phyloP scores from a whole-genome alignment of 2,888 invertebrate species.

The Patella depressa region DNA sequence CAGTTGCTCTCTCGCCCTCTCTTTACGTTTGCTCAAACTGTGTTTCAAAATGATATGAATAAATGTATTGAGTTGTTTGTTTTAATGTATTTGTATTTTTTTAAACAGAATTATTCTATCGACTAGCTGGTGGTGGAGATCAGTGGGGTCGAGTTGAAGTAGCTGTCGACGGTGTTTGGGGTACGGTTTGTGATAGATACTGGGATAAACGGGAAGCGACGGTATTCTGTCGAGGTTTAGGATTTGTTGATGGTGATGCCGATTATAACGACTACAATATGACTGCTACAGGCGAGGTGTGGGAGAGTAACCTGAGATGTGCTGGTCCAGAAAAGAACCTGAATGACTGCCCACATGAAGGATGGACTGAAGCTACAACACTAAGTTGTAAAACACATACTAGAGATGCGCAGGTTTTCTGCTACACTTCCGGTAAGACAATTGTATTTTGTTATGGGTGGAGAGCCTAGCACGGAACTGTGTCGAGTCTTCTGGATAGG shows the following conservation, averaged over 20 bases:
- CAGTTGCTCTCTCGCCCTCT: too few species aligned
- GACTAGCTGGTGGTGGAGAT: constrained; percentile 46
- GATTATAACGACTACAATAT: constrained; percentile 25
- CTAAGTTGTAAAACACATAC: constrained; percentile 46
- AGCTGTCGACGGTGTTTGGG: constrained; percentile 79
- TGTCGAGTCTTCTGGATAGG: too few species aligned
- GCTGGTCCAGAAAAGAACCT: constrained; percentile 49
- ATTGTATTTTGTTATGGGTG: too few species aligned
- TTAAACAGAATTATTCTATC: constrained; percentile 47
- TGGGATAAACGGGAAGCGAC: constrained; percentile 81
- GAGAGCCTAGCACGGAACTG: too few species aligned
- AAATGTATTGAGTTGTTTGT: background rate
- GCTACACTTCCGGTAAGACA: constrained; percentile 55
- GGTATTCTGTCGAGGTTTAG: constrained; percentile 71
- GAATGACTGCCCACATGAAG: constrained; percentile 59
- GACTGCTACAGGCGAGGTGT: constrained; percentile 52
- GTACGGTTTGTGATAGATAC: constrained; percentile 82
- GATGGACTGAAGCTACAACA: constrained; percentile 44
- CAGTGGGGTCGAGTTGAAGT: constrained; percentile 75
- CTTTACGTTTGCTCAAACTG: too few species aligned
- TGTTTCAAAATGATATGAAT: background rate
- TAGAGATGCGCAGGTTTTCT: constrained; percentile 56
- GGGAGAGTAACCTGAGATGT: constrained; percentile 57
- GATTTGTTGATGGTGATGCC: constrained; percentile 50
- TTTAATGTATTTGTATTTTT: background rate